phyloP scores from a whole-genome alignment of 2,888 invertebrate species.

The Xanthostigma xanthostigma region DNA sequence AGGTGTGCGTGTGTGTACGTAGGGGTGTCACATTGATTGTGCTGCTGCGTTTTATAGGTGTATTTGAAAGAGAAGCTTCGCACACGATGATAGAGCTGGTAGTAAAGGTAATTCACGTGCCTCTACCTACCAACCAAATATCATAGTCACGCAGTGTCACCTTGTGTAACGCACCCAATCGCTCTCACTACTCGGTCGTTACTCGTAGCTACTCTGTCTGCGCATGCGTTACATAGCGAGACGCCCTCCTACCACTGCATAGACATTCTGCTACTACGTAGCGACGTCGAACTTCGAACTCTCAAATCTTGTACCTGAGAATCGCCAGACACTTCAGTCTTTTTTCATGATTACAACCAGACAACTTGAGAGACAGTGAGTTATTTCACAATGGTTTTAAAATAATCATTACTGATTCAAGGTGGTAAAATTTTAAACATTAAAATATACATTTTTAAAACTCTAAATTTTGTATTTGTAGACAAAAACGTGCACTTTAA shows the following conservation, averaged over 20 bases:
- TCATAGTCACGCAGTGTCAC: conserved; percentile 1
- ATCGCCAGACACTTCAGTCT: conserved; percentile 21
- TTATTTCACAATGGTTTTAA: conserved; percentile 16
- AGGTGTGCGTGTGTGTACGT: neutral
- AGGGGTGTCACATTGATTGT: conserved; percentile 4
- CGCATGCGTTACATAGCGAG: conserved; percentile 3
- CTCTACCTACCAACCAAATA: no score
- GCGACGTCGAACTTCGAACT: conserved; percentile 11
- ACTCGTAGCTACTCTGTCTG: neutral
- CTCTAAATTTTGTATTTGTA: neutral
- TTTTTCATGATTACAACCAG: conserved; percentile 18
- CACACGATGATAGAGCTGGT: neutral
- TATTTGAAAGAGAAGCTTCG: neutral
- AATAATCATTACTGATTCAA: conserved; percentile 1
- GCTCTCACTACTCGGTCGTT: neutral
- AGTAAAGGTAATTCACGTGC: conserved; percentile 3
- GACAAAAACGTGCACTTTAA: no score
- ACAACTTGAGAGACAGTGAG: conserved; percentile 27
- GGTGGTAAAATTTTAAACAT: neutral
- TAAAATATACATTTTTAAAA: neutral
- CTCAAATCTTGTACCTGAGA: conserved; percentile 18
- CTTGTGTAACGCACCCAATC: conserved; percentile 5
- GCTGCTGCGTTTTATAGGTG: conserved; percentile 6
- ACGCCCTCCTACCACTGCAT: conserved; percentile 25
- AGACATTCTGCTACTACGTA: conserved; percentile 25